Evolutionary conservation across 2,113 vertebrate species (phyloP).

Genomic region (Crypturellus undulatus): DNA sequence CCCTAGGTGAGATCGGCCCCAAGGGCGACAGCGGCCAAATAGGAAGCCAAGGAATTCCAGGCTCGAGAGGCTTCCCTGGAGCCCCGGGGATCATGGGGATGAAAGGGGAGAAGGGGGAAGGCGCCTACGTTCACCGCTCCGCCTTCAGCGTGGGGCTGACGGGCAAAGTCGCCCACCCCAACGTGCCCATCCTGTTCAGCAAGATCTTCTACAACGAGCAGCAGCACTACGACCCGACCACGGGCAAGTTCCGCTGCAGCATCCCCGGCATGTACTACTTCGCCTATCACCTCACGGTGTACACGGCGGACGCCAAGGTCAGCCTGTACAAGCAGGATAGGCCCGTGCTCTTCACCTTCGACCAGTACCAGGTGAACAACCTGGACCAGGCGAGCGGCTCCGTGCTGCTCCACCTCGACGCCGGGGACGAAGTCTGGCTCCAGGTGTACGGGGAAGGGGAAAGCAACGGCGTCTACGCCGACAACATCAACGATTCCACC

Average conservation of each 20-base stretch:
- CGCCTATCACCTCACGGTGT: constrained; percentile 85
- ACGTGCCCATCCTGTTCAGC: constrained; percentile 83
- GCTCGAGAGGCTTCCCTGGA: constrained; percentile 77
- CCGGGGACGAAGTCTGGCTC: constrained; percentile 86
- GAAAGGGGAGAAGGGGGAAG: constrained; percentile 80
- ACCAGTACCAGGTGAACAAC: constrained; percentile 82
- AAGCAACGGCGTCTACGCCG: constrained; percentile 81
- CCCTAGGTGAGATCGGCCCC: constrained; percentile 76
- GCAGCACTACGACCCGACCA: constrained; percentile 81
- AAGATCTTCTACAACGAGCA: constrained; percentile 88
- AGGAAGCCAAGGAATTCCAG: constrained; percentile 70
- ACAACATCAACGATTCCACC: constrained; percentile 84
- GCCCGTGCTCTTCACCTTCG: constrained; percentile 81
- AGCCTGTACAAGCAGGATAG: constrained; percentile 83
- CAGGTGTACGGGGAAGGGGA: constrained; percentile 80
- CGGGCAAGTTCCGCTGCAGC: constrained; percentile 85
- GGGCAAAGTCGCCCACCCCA: constrained; percentile 53
- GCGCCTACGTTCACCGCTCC: constrained; percentile 76
- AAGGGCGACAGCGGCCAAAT: constrained; percentile 74
- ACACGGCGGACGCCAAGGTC: constrained; percentile 80
- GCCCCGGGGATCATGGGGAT: constrained; percentile 73
- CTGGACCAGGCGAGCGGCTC: constrained; percentile 86
- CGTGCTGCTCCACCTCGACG: constrained; percentile 75
- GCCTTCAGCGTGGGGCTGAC: constrained; percentile 86
- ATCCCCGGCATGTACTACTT: constrained; percentile 84